Evolutionary conservation across 2,797 vertebrate genomes (phyloP).

Genomic region (Fundulus diaphanus): DNA sequence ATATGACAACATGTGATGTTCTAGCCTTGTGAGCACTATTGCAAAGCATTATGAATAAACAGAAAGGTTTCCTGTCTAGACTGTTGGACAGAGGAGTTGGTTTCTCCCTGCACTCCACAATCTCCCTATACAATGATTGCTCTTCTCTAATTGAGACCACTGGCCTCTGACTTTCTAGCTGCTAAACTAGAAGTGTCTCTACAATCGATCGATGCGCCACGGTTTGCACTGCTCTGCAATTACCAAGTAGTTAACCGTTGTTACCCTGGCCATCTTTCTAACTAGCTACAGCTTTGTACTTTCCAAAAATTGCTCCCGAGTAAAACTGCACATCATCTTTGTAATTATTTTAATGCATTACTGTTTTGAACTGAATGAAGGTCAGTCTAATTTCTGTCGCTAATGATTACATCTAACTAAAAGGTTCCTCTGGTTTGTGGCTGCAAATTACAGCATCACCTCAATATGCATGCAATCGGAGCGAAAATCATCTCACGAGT

Average conservation of each 20-base stretch:
- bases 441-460: slow-evolving; percentile 21
- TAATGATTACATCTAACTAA: slow-evolving; percentile 23
- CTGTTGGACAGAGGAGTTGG: neutral
- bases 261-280: slow-evolving; percentile 15
- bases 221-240: slow-evolving; percentile 23
- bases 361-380: slow-evolving; percentile 1
- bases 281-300: slow-evolving; percentile 37
- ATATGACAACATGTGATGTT: neutral
- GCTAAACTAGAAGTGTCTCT: slow-evolving; percentile 31
- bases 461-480: slow-evolving; percentile 9
- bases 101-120: neutral
- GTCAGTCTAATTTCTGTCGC: neutral
- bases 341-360: slow-evolving; percentile 7
- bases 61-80: neutral
- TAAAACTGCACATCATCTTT: neutral
- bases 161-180: slow-evolving; percentile 36
- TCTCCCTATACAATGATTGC: slow-evolving; percentile 24
- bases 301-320: slow-evolving; percentile 32
- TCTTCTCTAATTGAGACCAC: slow-evolving; percentile 26
- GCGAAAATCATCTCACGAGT: slow-evolving; percentile 27
- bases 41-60: neutral
- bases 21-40: neutral
- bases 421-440: neutral
- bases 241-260: slow-evolving; percentile 26
- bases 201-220: slow-evolving; percentile 11